phyloP scores from a whole-genome alignment of 2,888 invertebrate genomes.

The Chaetogeoica ovagalla region DNA sequence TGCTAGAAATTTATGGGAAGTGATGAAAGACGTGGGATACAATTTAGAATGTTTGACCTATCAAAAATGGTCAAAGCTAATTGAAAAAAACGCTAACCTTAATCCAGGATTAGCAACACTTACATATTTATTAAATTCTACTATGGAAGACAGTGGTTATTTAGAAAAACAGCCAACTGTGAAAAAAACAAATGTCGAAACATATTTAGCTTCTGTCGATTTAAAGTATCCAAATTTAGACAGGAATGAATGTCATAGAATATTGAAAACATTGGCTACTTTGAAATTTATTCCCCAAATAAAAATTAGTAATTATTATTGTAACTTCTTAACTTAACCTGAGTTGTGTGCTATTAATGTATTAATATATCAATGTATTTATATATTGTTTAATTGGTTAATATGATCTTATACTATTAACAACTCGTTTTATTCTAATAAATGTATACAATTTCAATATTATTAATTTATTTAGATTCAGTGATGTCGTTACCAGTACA shows the following conservation, averaged over 20 bases:
- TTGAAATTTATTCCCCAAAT: constrained; percentile 39
- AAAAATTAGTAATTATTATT: background rate
- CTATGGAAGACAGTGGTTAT: constrained; percentile 16
- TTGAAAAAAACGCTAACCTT: constrained; percentile 48
- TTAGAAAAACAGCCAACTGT: constrained; percentile 25
- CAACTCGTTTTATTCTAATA: background rate
- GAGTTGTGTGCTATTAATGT: too few relatives aligned
- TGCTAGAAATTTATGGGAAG: constrained; percentile 56
- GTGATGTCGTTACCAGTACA: background rate
- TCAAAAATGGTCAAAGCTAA: constrained; percentile 55
- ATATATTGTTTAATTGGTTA: too few relatives aligned
- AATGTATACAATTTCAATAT: background rate
- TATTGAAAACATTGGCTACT: constrained; percentile 27
- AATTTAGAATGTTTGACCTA: constrained; percentile 54
- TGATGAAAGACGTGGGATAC: constrained; percentile 56
- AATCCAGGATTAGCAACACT: constrained; percentile 29
- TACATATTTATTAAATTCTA: constrained; percentile 45
- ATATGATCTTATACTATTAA: background rate
- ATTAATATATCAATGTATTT: too few relatives aligned
- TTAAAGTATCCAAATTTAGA: constrained; percentile 30
- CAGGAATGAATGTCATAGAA: constrained; percentile 30
- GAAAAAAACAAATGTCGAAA: constrained; percentile 35
- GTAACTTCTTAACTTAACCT: too few relatives aligned
- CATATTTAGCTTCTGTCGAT: constrained; percentile 32
- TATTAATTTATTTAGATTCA: constrained; percentile 17